phyloP scores from a whole-genome alignment of 2,888 invertebrate genomes.

The Actias luna region DNA sequence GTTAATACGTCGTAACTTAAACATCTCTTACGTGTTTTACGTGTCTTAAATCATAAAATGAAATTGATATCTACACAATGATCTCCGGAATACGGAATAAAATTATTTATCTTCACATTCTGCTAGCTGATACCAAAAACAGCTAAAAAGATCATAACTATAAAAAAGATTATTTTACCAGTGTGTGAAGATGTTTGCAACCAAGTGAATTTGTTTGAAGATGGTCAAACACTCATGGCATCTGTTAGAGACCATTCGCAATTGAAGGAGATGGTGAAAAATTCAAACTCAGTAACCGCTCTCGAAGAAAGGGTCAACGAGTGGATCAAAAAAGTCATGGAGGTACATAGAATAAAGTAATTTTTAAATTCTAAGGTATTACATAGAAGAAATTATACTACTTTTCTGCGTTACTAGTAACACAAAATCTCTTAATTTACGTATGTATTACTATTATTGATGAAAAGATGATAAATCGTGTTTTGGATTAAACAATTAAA shows the following conservation, averaged over 20 bases:
- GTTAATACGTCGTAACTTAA: not conserved
- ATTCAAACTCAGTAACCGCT: slow-evolving; percentile 83
- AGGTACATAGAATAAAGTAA: slow-evolving; percentile 63
- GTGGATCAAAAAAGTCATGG: slow-evolving; percentile 91
- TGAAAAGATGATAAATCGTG: no score
- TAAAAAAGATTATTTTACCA: slow-evolving; percentile 28
- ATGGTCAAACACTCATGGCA: slow-evolving; percentile 84
- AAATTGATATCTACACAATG: no score
- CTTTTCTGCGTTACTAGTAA: no score
- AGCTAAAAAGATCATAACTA: not conserved
- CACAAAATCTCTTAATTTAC: no score
- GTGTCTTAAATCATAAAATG: no score
- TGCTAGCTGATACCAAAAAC: not conserved
- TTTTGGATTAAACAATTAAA: no score
- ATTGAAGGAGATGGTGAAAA: slow-evolving; percentile 86
- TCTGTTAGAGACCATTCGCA: slow-evolving; percentile 84
- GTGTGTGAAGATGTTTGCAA: slow-evolving; percentile 93
- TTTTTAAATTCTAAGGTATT: not conserved
- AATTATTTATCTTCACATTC: no score
- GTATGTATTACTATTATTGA: no score
- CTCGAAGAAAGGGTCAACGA: slow-evolving; percentile 88
- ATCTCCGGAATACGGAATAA: no score
- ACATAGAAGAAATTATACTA: no score
- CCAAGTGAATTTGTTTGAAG: slow-evolving; percentile 89
- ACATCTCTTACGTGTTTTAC: no score